Evolutionary conservation across 2,888 invertebrate species (phyloP).

Genomic region (Aricia artaxerxes): DNA sequence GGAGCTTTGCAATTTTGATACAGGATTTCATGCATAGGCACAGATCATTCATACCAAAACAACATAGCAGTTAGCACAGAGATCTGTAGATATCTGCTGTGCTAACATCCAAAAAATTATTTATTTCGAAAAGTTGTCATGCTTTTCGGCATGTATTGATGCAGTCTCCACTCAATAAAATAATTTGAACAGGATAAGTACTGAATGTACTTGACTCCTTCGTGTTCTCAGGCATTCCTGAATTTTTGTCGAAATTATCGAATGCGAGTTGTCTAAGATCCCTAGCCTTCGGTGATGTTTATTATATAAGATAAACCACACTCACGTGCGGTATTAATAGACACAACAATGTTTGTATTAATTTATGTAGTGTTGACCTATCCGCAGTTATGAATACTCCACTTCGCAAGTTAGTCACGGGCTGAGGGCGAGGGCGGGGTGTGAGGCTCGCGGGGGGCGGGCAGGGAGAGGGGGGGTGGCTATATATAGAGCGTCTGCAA

Average conservation of each 20-base stretch:
- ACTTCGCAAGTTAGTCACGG: conserved; percentile 72
- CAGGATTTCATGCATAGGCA: background rate
- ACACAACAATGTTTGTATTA: conserved; percentile 20
- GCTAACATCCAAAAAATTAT: too few species aligned
- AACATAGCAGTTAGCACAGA: too few species aligned
- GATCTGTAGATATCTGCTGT: too few species aligned
- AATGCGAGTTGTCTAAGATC: background rate
- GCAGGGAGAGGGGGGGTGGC: conserved; percentile 45
- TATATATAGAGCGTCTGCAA: conserved; percentile 70
- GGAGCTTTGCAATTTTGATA: background rate
- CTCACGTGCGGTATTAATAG: conserved; percentile 9
- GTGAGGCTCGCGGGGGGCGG: conserved; percentile 41
- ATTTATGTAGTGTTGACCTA: conserved; percentile 28
- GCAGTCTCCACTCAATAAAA: too few species aligned
- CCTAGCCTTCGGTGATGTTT: background rate
- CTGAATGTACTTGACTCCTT: too few species aligned
- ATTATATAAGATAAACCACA: conserved; percentile 11
- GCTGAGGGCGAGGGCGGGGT: conserved; percentile 65
- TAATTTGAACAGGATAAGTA: too few species aligned
- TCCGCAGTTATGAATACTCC: conserved; percentile 41
- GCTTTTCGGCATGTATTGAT: too few species aligned
- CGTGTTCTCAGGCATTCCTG: too few species aligned
- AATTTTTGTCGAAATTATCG: too few species aligned
- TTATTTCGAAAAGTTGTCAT: too few species aligned
- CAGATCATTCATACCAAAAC: background rate